Evolutionary conservation across 2,797 vertebrate genomes (phyloP).

Genomic region (Parambassis ranga): DNA sequence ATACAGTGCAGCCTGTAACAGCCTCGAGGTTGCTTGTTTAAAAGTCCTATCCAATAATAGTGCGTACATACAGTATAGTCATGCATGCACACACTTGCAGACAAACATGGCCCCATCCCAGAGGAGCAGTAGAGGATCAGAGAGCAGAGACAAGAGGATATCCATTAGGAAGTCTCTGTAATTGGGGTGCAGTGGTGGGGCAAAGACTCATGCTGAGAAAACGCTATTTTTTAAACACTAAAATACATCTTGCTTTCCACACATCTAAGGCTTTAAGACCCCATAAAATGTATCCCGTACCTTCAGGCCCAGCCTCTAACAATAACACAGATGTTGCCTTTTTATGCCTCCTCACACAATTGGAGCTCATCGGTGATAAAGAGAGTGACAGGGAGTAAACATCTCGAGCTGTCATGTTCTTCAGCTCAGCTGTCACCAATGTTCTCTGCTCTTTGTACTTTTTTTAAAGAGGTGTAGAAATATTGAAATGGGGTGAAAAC

Average conservation of each 20-base stretch:
- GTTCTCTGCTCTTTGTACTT: conserved; percentile 1
- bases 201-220: conserved; percentile 38
- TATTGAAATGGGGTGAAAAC: too few relatives aligned
- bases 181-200: conserved; percentile 47
- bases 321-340: conserved; percentile 46
- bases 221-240: conserved; percentile 6
- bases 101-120: conserved; percentile 41
- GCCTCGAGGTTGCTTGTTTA: conserved; percentile 6
- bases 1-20: conserved; percentile 23
- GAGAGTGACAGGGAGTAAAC: conserved; percentile 42
- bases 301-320: neutral
- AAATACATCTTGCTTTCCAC: neutral
- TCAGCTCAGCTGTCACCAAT: conserved; percentile 39
- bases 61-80: conserved; percentile 1
- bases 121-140: conserved; percentile 48
- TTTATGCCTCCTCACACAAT: conserved; percentile 21
- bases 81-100: conserved; percentile 11
- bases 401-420: conserved; percentile 30
- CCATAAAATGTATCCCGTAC: neutral
- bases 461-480: too few relatives aligned
- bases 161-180: conserved; percentile 73
- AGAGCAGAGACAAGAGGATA: conserved; percentile 66
- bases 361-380: conserved; percentile 31
- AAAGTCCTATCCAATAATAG: conserved; percentile 42
- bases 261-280: neutral